phyloP scores from a whole-genome alignment of 2,888 invertebrate species.

The Hydriomena furcata region DNA sequence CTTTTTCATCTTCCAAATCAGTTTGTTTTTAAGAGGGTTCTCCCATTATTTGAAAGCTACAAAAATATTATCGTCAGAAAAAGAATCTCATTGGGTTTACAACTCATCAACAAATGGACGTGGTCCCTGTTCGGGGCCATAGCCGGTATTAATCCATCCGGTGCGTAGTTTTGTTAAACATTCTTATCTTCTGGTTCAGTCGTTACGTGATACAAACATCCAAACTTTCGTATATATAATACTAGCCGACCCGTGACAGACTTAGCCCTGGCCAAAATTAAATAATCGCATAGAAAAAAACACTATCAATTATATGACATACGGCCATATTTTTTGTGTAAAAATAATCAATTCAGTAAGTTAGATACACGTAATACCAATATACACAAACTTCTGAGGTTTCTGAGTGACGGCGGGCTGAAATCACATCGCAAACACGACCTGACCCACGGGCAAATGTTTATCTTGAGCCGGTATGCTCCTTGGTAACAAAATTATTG shows the following conservation, averaged over 20 bases:
- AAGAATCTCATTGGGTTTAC: slow-evolving; percentile 20
- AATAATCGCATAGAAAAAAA: no score
- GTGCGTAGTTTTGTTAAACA: not conserved
- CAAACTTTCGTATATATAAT: no score
- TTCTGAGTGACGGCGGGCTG: slow-evolving; percentile 25
- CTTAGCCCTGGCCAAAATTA: no score
- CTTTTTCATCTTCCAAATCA: slow-evolving; percentile 8
- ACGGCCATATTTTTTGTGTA: no score
- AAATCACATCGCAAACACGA: slow-evolving; percentile 29
- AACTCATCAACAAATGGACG: slow-evolving; percentile 36
- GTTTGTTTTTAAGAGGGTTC: slow-evolving; percentile 9
- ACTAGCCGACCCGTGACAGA: no score
- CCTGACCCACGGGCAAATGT: slow-evolving; percentile 28
- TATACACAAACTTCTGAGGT: slow-evolving; percentile 15
- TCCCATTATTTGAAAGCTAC: slow-evolving; percentile 19
- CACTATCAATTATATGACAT: no score
- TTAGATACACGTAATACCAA: not conserved
- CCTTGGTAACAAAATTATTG: slow-evolving; percentile 9
- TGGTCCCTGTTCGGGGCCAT: slow-evolving; percentile 13
- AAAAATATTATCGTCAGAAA: slow-evolving; percentile 25
- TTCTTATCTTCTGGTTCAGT: not conserved
- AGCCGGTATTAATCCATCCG: slow-evolving; percentile 9
- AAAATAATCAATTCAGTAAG: no score
- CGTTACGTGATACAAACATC: no score
- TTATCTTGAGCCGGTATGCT: slow-evolving; percentile 24